phyloP scores from a whole-genome alignment of 2,797 vertebrate genomes.

The Trachurus trachurus region DNA sequence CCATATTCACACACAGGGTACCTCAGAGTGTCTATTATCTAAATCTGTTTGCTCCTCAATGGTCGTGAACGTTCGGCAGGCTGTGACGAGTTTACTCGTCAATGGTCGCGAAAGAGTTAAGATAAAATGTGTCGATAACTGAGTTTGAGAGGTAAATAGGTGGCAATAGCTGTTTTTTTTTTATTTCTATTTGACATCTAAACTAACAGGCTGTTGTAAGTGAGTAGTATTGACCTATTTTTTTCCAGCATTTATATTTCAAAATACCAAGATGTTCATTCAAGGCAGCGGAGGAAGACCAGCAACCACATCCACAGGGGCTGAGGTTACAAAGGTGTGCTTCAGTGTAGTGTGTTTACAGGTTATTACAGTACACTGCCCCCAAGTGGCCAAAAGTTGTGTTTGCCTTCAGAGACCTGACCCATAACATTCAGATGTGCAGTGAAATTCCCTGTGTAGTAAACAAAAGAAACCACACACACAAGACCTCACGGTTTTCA shows the following conservation, averaged over 20 bases:
- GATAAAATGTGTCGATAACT: neutral
- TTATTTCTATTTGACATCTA: neutral
- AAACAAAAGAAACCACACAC: neutral
- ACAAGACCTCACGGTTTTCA: too few species aligned
- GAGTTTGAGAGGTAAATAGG: neutral
- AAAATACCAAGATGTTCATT: neutral
- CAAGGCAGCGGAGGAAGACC: neutral
- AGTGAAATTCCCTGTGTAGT: neutral
- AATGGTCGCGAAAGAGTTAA: too few species aligned
- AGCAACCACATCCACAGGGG: neutral
- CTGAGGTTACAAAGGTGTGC: neutral
- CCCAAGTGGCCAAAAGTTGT: neutral
- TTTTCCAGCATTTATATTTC: neutral
- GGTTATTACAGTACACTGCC: neutral
- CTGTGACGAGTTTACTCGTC: too few species aligned
- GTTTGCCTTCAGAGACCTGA: neutral
- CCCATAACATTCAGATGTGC: too few species aligned
- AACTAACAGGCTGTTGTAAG: neutral
- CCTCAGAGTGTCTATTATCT: too few species aligned
- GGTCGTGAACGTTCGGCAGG: too few species aligned
- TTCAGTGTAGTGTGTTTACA: neutral
- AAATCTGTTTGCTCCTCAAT: too few species aligned
- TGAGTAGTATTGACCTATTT: neutral
- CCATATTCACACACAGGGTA: too few species aligned
- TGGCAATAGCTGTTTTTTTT: neutral